Base-by-base conservation (phyloP, 2,888 invertebrate genomes). In the Sepiola atlantica region DNA sequence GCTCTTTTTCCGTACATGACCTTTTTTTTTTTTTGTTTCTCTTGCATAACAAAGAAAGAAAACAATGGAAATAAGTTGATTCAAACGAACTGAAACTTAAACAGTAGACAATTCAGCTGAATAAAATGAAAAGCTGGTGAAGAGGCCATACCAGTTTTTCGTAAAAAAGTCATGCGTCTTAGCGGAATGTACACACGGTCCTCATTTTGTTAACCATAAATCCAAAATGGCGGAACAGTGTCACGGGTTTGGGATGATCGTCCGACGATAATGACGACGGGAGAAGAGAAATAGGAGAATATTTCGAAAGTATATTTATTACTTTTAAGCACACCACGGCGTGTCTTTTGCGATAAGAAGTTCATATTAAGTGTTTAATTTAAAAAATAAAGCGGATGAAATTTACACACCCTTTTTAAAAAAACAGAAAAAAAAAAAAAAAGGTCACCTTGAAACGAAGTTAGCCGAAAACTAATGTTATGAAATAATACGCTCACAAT, bases 1-100 rank as follows among this genome's bases (percentile, higher is more conserved):
- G 32, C 77, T n/a, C n/a, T 45, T 45, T 8, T 77, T 77, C 77
- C 77, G 77, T 77, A 77, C 77, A 77, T 77, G 77, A 77, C 77
- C 77, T 77, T 77, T 77, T 77, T 77, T 77, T 77, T 77, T 61
- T 61, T 61, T 20, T 32, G 77, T 77, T 77, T 77, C 77, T 77
- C 77, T 77, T 77, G 77, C 77, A 77, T 77, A 77, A 77, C 77
- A 77, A 77, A 77, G 77, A 77, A 77, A 77, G 77, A 77, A 77
- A 77, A 77, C 77, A 77, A 77, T 77, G 77, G n/a, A 77, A 32
- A 77, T 77, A 32, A 77, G 77, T 77, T n/a, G 77, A 77, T 77
- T 77, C 77, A 77, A 77, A 77, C n/a, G 77, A 77, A 77, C 77
- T 77, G 77, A 77, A 77, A 77, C 77, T 77, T 45, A 77, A 77